phyloP scores from a whole-genome alignment of 2,888 invertebrate species.

The Oxystoma pomonae region DNA sequence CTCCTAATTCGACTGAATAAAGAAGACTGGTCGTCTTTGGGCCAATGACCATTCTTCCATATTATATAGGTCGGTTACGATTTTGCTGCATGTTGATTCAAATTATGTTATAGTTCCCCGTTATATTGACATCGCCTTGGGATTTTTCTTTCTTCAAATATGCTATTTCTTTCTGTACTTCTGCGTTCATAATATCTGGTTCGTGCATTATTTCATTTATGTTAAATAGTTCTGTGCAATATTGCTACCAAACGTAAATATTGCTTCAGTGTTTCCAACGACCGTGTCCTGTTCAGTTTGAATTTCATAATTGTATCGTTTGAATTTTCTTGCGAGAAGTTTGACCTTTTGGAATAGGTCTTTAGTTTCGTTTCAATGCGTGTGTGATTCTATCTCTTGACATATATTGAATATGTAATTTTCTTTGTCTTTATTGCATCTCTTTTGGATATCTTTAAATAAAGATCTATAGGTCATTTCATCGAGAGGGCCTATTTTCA shows the following conservation, averaged over 20 bases:
- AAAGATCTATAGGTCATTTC: conserved; percentile 1
- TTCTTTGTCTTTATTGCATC: too few species aligned
- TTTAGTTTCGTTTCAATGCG: not conserved
- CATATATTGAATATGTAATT: too few species aligned
- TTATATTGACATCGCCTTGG: too few species aligned
- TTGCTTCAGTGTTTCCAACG: not conserved
- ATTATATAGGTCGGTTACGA: not conserved
- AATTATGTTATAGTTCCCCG: not conserved
- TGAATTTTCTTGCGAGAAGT: too few species aligned
- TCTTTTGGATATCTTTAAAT: conserved; percentile 1
- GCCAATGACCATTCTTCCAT: not conserved
- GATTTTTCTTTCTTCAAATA: too few species aligned
- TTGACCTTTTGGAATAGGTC: conserved; percentile 1
- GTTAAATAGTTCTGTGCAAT: conserved; percentile 1
- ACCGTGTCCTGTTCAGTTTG: not conserved
- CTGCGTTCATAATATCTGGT: not conserved
- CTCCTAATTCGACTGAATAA: too few species aligned
- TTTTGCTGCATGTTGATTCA: not conserved
- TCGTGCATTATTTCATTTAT: not conserved
- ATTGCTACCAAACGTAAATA: not conserved
- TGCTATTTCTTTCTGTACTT: not conserved
- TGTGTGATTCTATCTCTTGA: too few species aligned
- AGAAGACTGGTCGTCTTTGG: too few species aligned
- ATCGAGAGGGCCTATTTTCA: not conserved
- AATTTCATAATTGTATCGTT: not conserved